Evolutionary conservation across 1,140 invertebrate genomes (phyloP), one percentile per base, ranked within the genome.

Genomic region (Aphaenogaster ashmeadi): DNA sequence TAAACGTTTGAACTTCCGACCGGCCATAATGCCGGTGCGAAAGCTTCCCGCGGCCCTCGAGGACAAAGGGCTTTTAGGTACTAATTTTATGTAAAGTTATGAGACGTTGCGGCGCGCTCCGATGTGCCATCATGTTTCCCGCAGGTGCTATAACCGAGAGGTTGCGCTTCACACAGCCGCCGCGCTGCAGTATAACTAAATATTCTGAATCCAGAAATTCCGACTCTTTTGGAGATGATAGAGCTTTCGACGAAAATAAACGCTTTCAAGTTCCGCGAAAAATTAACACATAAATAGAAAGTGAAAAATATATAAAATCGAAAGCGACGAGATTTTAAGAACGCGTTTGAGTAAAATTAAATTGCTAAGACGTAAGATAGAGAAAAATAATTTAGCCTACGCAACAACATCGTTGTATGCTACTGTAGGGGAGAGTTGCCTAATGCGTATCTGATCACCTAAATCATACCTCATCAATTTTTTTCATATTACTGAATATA

Each of bases 71-170:
- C 94, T 94, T 94, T 94, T 94, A 94, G 94, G 89, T 93, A 94
- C 94, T 94, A 94, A 94, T 94, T 94, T 94, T 94, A 94, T 94
- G 94, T 94, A 94, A 93, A 94, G 92, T 94, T 94, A 94, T 93
- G 93, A 94, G 91, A 89, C 86, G 86, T 69, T 75, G 88, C 87
- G 87, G 83, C 77, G 87, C 77, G 87, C 92, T 90, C 92, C 71
- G 64, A 90, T 83, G 93, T 93, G 88, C 93, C 71, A 92, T 94
- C 88, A 88, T 47, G 87, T 54, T 91, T 90, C 94, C 93, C 94
- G 87, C 89, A 90, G 94, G 93, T 92, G 88, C 90, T 86, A 86
- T 94, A 94, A 92, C 89, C 91, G 67, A 80, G 85, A 64, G 86
- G 75, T 80, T 89, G 88, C 75, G 80, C 79, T 88, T 81, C 90